Conservation (phyloP, 2,113 vertebrate genomes). For the Acinonyx jubatus region DNA sequence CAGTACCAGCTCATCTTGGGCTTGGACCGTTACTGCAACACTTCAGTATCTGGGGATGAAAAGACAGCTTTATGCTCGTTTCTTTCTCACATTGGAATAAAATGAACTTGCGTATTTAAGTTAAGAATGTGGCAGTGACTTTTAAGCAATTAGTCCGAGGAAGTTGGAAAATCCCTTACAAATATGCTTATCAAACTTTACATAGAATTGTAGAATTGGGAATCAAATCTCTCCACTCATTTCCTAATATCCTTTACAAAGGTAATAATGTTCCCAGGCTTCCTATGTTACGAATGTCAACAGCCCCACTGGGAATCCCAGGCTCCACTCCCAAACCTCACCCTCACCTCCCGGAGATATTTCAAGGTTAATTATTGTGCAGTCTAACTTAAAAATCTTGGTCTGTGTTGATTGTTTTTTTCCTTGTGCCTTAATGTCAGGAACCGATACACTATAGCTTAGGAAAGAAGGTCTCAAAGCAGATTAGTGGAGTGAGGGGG, state of each 20-base stretch:
- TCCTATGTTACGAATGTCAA: neutral
- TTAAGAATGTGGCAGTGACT: neutral
- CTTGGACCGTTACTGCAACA: neutral
- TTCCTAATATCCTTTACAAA: neutral
- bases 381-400: neutral
- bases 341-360: neutral
- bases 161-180: slow-evolving; percentile 26
- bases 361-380: slow-evolving; percentile 28
- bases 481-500: neutral
- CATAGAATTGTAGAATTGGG: neutral
- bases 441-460: neutral
- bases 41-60: neutral
- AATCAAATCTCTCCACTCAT: neutral
- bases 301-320: neutral
- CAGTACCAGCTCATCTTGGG: neutral
- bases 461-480: neutral
- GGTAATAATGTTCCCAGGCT: neutral
- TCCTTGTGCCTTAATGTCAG: neutral
- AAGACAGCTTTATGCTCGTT: neutral
- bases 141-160: slow-evolving; percentile 33
- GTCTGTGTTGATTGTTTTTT: neutral
- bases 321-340: neutral
- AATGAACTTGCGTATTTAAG: slow-evolving; percentile 40
- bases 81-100: neutral
- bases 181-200: slow-evolving; percentile 6